Base-by-base conservation (phyloP, 2,797 vertebrate genomes). In the Mus caroli region DNA sequence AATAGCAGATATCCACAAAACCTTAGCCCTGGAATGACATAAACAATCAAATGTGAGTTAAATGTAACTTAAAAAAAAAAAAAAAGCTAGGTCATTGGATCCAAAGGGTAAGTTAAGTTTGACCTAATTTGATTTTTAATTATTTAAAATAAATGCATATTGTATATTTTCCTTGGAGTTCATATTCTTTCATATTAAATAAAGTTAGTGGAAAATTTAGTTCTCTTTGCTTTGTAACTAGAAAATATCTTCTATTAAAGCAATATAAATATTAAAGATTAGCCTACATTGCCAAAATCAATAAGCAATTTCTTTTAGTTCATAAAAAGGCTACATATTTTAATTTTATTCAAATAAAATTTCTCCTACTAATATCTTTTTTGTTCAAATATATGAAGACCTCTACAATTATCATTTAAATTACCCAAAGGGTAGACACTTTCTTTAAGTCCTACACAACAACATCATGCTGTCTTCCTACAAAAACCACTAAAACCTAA, bases 271-370 rank as follows among this genome's bases (percentile, higher is more conserved):
- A 94, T 75, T 82, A 86, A 90, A 26, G 52, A 88, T 67, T 67
- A 50, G 46, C 19, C 43, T 50, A 67, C 19, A 67, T 92, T 54
- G 6, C 26, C 88, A 77, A 56, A 90, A 67, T 85, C 43, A 85
- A 90, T 37, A 92, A 93, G 60, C 40, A 75, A 52, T 50, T 96
- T 96, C 77, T 96, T 94, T 92, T 43, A 91, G 71, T 86, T 96
- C 54, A 94, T 64, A 94, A 90, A 93, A 12, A 52, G 10, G 19
- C 73, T 93, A 87, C 8, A 82, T 31, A 84, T 93, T 93, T 80
- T 90, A 6, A 84, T 79, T 95, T 96, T 20, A 90, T 93, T 91
- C 64, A 90, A 69, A 82, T 93, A 69, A 93, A 89, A 73, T 64
- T 76, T 90, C 34, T 94, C 62, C n/a, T 20, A 89, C 64, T 67